A percentile compares a stretch with the other conserved stretches of the same genome.
These are phyloP conservation scores for Platichthys stellatus DNA, from an alignment of 2,113 vertebrate genomes.

Conservation along the genomic window DNA sequence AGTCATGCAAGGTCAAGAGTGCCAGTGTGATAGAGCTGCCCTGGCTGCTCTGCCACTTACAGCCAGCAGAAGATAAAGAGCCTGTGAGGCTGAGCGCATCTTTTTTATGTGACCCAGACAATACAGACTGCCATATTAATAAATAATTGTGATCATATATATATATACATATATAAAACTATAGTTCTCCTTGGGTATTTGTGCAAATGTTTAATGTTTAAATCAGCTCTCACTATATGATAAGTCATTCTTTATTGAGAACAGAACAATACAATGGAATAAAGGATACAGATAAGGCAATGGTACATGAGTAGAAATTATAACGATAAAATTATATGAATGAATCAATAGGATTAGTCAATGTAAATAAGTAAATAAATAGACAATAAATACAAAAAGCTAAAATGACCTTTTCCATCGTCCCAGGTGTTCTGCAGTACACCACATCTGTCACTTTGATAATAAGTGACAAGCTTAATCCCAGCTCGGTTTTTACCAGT, in stretches of 20 bases:
- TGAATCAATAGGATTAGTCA: too few relatives aligned
- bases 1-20: conserved; percentile 74
- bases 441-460: conserved; percentile 54
- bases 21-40: conserved; percentile 52
- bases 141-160: not conserved
- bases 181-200: not conserved
- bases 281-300: not conserved
- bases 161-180: not conserved
- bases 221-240: not conserved
- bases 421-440: conserved; percentile 2
- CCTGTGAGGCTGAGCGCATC: conserved; percentile 49
- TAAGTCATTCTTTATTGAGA: not conserved
- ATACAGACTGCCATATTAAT: not conserved
- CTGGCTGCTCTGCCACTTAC: conserved; percentile 51
- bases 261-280: too few relatives aligned
- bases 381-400: not conserved
- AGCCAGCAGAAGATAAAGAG: conserved; percentile 61
- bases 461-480: conserved; percentile 47
- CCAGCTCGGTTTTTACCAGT: conserved; percentile 21
- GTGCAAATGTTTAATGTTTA: not conserved
- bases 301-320: too few relatives aligned
- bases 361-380: too few relatives aligned
- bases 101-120: conserved; percentile 20
- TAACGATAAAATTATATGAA: too few relatives aligned
- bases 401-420: conserved; percentile 13